These are phyloP conservation scores for Apis cerana DNA, from an alignment of 1,140 invertebrate genomes.

Conservation along the genomic window DNA sequence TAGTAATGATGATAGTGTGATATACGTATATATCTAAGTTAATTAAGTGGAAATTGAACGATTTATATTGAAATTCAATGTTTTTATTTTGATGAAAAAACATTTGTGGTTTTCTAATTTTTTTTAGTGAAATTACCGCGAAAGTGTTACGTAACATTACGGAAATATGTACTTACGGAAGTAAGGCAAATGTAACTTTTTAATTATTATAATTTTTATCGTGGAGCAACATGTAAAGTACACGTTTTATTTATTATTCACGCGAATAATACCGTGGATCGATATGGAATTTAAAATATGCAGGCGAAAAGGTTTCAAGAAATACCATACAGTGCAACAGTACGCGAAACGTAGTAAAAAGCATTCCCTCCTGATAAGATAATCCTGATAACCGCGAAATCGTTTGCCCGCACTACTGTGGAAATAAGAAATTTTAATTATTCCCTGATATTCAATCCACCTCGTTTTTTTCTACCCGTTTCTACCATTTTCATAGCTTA, in stretches of 20 bases:
- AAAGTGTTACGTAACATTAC: too few species aligned
- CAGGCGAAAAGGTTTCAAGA: background rate
- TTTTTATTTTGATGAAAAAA: too few species aligned
- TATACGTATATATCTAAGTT: too few species aligned
- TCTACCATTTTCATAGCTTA: background rate
- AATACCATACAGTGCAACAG: background rate
- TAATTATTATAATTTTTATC: too few species aligned
- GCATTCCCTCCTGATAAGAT: constrained; percentile 18
- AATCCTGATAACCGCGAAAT: background rate
- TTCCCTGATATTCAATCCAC: background rate
- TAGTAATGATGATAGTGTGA: too few species aligned
- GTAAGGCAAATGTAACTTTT: too few species aligned
- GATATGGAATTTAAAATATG: background rate
- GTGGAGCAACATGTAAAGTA: too few species aligned
- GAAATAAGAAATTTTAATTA: background rate
- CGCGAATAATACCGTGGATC: too few species aligned
- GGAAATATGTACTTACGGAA: too few species aligned
- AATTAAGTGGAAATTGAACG: background rate
- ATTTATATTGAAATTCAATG: background rate
- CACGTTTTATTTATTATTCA: background rate
- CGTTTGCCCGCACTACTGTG: constrained; percentile 7
- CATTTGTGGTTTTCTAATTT: too few species aligned
- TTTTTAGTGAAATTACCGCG: too few species aligned
- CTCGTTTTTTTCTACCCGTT: background rate
- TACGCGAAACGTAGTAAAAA: background rate